Base-by-base conservation (phyloP, 1,140 invertebrate genomes). In the Drosophila melanogaster region DNA sequence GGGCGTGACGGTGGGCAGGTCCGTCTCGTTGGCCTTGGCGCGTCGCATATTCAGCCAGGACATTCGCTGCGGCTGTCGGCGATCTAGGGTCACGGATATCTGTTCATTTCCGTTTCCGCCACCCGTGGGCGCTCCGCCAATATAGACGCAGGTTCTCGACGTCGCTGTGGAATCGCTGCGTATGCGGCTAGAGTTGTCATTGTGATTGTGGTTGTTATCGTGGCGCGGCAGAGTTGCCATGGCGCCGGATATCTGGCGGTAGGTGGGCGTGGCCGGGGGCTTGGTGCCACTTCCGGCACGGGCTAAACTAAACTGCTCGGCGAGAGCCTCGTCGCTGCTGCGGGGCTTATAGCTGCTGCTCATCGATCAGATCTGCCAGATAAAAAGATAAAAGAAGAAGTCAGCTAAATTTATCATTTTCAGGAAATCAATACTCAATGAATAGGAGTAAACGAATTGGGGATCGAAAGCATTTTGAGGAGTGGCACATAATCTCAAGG, bases 11-110 rank as follows among this genome's bases (percentile, higher is more conserved):
- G 76, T 56, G 2, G 71, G 65, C 66, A 72, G 7, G 30, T 87
- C 84, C 10, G 61, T 30, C 14, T 74, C 76, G 26, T 83, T 78
- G 10, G 77, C 86, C 66, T 78, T 81, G 62, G 75, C 83, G 1
- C 83, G 40, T n/a, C 83, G 80, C 90, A 91, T 91, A 65, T 91
- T 91, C 35, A 90, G 69, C 90, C 90, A 91, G 59, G 90, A 91
- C 75, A 90, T 57, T 33, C 90, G 86, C 33, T 91, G 90, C 4
- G 84, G 90, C 46, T 91, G 90, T 1, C 81, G 61, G 14, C 90
- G 85, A 37, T 91, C 90, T 19, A 91, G 38, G 1, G 90, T 91
- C 1, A 78, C 69, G 8, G 90, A 70, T 1, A 70, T 69, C 15
- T 47, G 41, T 0, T 60, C 59, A 33, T 65, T 35, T 66, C 70